These are phyloP conservation scores for Psammodynastes pulverulentus DNA, from an alignment of 2,113 vertebrate species.

Conservation along the genomic window DNA sequence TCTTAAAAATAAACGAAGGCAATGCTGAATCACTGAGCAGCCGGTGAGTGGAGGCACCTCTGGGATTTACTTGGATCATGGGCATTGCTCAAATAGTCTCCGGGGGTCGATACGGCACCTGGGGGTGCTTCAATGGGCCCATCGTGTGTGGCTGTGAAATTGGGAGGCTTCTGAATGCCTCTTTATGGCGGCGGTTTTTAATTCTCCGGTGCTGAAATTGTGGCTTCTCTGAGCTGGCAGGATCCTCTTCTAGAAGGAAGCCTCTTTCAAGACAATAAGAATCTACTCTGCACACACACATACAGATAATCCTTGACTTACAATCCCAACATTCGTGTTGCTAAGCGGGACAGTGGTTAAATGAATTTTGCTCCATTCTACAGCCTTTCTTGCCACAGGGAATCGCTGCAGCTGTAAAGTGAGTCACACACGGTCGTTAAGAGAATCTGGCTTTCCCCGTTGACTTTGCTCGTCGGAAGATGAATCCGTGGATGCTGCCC, in stretches of 20 bases:
- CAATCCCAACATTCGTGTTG: no score
- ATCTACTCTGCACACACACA: neutral
- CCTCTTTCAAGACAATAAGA: neutral
- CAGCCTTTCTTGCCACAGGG: no score
- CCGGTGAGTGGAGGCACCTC: conserved; percentile 43
- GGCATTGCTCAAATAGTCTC: conserved; percentile 32
- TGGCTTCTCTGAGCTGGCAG: neutral
- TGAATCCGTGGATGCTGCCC: no score
- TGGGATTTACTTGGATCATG: conserved; percentile 58
- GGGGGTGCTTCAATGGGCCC: conserved; percentile 8
- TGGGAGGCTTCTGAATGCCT: neutral
- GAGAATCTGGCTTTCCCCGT: no score
- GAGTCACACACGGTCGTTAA: no score
- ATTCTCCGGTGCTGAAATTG: neutral
- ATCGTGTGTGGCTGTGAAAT: neutral
- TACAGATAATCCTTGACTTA: neutral
- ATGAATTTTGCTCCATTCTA: no score
- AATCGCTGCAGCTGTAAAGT: no score
- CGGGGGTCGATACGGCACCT: rapidly evolving
- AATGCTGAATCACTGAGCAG: conserved; percentile 8
- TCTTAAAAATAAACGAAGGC: conserved; percentile 22
- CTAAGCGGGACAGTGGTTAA: no score
- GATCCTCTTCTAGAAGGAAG: neutral
- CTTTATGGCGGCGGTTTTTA: neutral
- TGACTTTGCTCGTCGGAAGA: no score